Evolutionary conservation across 2,888 invertebrate species (phyloP), one percentile per base, ranked within the genome.

Genomic region (Euphydryas editha): DNA sequence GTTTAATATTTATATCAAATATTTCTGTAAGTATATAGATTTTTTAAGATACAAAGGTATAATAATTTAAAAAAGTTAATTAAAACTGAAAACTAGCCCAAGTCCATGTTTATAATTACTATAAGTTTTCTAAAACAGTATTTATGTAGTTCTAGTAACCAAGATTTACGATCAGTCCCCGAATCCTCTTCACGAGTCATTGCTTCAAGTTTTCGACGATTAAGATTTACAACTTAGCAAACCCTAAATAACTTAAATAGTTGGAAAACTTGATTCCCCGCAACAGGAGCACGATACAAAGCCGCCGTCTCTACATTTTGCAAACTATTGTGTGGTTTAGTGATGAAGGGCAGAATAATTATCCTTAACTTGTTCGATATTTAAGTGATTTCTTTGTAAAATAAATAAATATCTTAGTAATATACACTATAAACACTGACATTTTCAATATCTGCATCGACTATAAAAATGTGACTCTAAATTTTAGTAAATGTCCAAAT

Each of bases 191-290:
- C 82, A 82, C 87, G 90, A 87, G 85, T 86, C 88, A 87, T 86
- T 90, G 88, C 81, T 73, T 81, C 75, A 82, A 87, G 87, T 85
- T 90, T 86, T 76, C 67, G 76, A 77, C 81, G 81, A 90, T 88
- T 87, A 90, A 90, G 92, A 92, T 92, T 91, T 90, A 92, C 87
- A 87, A 78, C 80, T 78, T 78, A 75, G 70, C 77, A 78, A 76
- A 80, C 81, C 84, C 84, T 84, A 88, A 90, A 90, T 90, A 90
- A 87, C 88, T 86, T 81, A 82, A 86, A 91, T 88, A 84, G 85
- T 89, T 88, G 80, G 65, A 62, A 59, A 59, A 59, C 62, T 62
- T 68, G 18, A 36, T 47, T 46, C 60, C 21, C 51, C 46, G 54
- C 61, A 55, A 47, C 58, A 55, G 10, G 44, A 51, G 18, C 58